Conservation (phyloP, 2,113 vertebrate genomes). For the Chloropsis cyanopogon region DNA sequence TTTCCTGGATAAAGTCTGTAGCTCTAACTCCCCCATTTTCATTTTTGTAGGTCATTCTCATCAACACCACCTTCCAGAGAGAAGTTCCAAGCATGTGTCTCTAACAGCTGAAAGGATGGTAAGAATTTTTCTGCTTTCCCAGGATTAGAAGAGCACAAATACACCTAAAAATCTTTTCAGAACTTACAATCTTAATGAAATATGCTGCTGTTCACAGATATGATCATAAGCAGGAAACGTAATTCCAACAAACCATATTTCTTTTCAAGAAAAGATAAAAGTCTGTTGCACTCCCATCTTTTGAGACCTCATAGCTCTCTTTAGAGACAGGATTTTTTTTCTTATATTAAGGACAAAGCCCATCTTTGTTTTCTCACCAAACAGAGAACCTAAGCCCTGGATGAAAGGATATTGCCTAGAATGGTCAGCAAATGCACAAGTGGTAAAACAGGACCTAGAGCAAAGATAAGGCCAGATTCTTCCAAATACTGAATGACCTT, state of each 20-base stretch:
- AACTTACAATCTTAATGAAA: background rate
- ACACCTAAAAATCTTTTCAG: background rate
- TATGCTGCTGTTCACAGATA: background rate
- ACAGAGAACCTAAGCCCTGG: background rate
- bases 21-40: background rate
- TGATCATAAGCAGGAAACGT: background rate
- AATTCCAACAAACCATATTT: background rate
- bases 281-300: background rate
- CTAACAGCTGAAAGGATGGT: background rate
- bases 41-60: background rate
- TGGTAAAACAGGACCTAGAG: background rate
- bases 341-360: background rate
- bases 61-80: background rate
- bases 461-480: background rate
- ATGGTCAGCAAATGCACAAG: background rate
- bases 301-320: background rate
- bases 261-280: background rate
- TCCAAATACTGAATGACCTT: background rate
- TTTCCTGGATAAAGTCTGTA: background rate
- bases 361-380: background rate
- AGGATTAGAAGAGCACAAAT: background rate
- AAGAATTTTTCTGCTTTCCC: background rate
- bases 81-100: background rate
- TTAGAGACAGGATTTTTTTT: background rate
- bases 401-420: background rate